Evolutionary conservation across 2,797 vertebrate species (phyloP), one percentile per base, ranked within the genome.

Genomic region (Hydrocynus forskahlii): DNA sequence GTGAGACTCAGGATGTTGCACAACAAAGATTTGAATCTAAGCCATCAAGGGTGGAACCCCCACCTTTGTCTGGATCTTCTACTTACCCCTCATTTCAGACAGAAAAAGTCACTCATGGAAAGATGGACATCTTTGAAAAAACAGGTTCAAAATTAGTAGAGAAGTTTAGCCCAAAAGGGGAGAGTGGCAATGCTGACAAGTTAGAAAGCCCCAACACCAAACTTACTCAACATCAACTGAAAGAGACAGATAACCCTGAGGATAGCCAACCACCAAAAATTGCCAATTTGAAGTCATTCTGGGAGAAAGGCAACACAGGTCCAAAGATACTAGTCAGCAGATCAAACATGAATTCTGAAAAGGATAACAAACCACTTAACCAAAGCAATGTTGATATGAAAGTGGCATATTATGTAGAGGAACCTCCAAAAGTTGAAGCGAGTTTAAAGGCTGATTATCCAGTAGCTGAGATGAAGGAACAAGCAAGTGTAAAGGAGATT

Each of bases 261-360:
- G 93, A 93, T 67, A 92, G 88, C 38, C 88, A 92, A 48, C 85
- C 71, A 54, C 86, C 88, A 85, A 95, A 92, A 87, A 93, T 94
- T 83, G 93, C 89, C 23, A 90, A 95, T 63, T 91, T 97, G 63
- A 97, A 94, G 91, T 94, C 93, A 4, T 96, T 97, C 82, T 97
- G 95, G 95, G 96, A 98, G 92, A 92, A 88, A 81, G 92, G 87
- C 75, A 94, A 88, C 84, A 40, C 77, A 54, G 84, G 87, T 1
- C 83, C 92, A 21, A 91, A 90, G 85, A 85, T 91, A 76, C 87
- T 91, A 40, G 86, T 89, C 25, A 84, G 89, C 76, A 89, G 86
- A 85, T 83, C 88, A 73, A 87, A 90, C 62, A 67, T 23, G 1
- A 45, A 86, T 5, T 63, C 59, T 5, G 67, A 92, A 78, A 89